Percentiles rank a stretch among this genome's conserved stretches.
These are phyloP conservation scores for Troglohyphantes excavatus DNA, from an alignment of 2,888 invertebrate species.

Conservation along the genomic window DNA sequence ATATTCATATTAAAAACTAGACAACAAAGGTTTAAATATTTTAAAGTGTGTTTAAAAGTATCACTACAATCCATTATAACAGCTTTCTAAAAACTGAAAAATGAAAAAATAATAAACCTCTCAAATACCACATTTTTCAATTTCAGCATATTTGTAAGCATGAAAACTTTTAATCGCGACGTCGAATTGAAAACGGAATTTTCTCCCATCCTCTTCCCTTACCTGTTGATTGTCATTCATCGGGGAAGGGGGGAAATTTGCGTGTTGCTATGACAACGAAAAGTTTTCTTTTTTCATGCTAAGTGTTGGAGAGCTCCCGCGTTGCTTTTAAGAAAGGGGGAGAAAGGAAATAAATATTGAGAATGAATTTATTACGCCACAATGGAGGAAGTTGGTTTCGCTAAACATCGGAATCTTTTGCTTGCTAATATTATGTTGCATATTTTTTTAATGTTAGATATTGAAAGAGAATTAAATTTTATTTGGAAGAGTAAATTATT, in stretches of 20 bases:
- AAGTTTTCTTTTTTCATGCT: constrained; percentile 28
- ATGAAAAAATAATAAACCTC: too few relatives aligned
- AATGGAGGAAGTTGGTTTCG: background rate
- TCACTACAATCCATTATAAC: too few relatives aligned
- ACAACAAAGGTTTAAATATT: too few relatives aligned
- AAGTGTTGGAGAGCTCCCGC: background rate
- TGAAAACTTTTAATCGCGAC: background rate
- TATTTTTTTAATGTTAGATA: background rate
- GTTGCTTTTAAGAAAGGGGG: background rate
- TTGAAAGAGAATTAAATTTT: background rate
- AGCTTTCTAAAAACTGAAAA: too few relatives aligned
- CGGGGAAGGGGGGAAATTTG: constrained; percentile 2
- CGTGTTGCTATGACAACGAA: constrained; percentile 41
- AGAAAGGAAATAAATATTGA: constrained; percentile 10
- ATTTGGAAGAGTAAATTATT: background rate
- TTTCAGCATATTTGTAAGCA: background rate
- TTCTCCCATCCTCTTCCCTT: constrained; percentile 14
- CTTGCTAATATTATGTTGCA: background rate
- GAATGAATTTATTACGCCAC: constrained; percentile 10
- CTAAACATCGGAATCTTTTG: background rate
- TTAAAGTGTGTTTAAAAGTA: too few relatives aligned
- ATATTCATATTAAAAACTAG: too few relatives aligned
- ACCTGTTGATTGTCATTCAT: constrained; percentile 44
- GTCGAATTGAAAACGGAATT: background rate
- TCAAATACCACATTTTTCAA: too few relatives aligned